Conservation (phyloP, 1,140 invertebrate species). For the Drosophila subobscura region DNA sequence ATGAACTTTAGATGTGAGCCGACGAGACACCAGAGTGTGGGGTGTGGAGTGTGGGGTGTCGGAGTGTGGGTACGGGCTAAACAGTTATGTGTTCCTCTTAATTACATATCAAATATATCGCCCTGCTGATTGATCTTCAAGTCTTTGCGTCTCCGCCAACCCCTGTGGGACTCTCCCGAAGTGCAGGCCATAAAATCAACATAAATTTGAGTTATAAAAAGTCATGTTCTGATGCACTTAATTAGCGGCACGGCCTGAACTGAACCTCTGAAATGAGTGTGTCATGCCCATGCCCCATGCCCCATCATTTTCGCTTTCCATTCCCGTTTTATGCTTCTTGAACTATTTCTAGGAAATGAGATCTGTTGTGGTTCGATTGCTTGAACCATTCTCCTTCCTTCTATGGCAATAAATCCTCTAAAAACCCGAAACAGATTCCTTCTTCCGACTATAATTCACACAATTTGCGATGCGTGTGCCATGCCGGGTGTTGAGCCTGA, state of each 20-base stretch:
- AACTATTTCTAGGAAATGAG: too few species aligned
- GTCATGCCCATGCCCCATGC: conserved; percentile 53
- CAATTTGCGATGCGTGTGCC: conserved; percentile 67
- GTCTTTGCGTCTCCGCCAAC: neutral
- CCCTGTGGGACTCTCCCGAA: conserved; percentile 30
- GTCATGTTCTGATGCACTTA: conserved; percentile 79
- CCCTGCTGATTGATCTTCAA: conserved; percentile 64
- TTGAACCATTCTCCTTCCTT: too few species aligned
- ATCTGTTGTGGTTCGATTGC: too few species aligned
- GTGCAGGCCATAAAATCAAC: conserved; percentile 68
- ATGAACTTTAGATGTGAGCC: conserved; percentile 48
- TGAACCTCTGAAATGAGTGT: conserved; percentile 45
- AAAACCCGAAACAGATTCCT: neutral
- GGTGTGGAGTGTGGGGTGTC: neutral
- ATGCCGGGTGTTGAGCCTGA: conserved; percentile 50
- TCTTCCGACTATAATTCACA: conserved; percentile 63
- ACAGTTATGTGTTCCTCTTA: conserved; percentile 70
- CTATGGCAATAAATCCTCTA: too few species aligned
- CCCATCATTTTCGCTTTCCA: neutral
- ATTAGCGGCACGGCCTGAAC: conserved; percentile 66
- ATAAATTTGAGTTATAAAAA: conserved; percentile 82
- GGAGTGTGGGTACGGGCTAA: conserved; percentile 1
- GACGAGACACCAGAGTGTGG: neutral
- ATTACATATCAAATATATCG: conserved; percentile 81
- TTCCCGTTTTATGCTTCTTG: neutral